Conservation (phyloP, 2,113 vertebrate species). For the Origma solitaria region DNA sequence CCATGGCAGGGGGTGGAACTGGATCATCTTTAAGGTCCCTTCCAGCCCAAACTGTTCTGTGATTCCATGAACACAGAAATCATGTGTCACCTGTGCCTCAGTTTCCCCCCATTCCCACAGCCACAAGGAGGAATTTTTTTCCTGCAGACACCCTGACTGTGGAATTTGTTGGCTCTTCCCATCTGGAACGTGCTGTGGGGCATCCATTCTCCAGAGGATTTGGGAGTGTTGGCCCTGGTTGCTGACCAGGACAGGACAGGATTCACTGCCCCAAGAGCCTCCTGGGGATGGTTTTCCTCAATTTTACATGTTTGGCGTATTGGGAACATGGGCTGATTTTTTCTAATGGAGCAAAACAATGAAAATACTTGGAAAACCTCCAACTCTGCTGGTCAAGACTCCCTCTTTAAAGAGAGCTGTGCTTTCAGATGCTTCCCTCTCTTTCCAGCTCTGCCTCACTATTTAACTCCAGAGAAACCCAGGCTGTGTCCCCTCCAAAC, state of each 20-base stretch:
- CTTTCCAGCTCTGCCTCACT: background rate
- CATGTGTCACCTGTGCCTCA: background rate
- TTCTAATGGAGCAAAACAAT: background rate
- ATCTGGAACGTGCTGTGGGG: fast-evolving
- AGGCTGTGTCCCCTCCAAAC: background rate
- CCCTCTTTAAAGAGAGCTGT: background rate
- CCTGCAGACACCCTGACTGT: fast-evolving
- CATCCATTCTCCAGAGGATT: background rate
- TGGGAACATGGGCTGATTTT: background rate
- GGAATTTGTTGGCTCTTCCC: background rate
- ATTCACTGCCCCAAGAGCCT: background rate
- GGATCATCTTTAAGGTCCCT: background rate
- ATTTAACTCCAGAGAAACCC: background rate
- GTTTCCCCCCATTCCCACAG: background rate
- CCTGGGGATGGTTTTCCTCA: background rate
- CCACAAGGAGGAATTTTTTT: background rate
- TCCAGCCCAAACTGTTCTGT: background rate
- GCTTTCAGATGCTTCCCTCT: background rate
- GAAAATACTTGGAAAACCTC: background rate
- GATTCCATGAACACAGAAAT: too few relatives aligned
- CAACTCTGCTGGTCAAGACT: background rate
- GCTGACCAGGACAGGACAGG: background rate
- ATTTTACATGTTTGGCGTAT: background rate
- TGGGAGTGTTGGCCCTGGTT: background rate
- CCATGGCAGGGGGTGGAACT: fast-evolving